Percentiles rank a stretch among this genome's conserved stretches.
These are phyloP conservation scores for Zaprionus ornatus DNA, from an alignment of 1,140 invertebrate genomes.

Conservation along the genomic window DNA sequence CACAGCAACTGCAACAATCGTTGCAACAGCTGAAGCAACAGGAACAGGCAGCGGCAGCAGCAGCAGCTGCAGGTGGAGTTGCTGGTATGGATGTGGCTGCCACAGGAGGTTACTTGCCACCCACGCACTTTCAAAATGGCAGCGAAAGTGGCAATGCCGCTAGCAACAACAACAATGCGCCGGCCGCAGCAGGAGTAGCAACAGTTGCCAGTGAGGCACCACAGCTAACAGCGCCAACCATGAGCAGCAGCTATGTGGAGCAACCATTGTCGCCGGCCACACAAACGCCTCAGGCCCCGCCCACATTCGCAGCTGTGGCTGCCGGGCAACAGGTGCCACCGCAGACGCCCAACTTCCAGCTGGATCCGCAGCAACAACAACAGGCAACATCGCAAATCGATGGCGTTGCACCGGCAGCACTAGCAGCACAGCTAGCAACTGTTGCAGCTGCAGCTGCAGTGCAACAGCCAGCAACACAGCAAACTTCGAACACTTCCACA, in stretches of 20 bases:
- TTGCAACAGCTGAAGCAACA: slow-evolving; percentile 76
- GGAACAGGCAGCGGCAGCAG: slow-evolving; percentile 57
- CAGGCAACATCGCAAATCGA: slow-evolving; percentile 69
- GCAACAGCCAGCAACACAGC: slow-evolving; percentile 33
- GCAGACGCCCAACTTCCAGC: slow-evolving; percentile 43
- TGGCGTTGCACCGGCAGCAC: slow-evolving; percentile 52
- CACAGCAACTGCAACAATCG: slow-evolving; percentile 76
- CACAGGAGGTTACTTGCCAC: slow-evolving; percentile 75
- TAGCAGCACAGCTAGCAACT: slow-evolving; percentile 14
- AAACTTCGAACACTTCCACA: slow-evolving; percentile 58
- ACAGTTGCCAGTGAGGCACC: slow-evolving; percentile 42
- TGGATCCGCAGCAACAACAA: slow-evolving; percentile 59
- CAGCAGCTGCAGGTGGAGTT: slow-evolving; percentile 3
- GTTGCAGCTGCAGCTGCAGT: slow-evolving; percentile 31
- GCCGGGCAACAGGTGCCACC: slow-evolving; percentile 44
- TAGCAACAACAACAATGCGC: slow-evolving; percentile 45
- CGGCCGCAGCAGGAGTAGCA: slow-evolving; percentile 12
- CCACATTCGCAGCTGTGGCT: slow-evolving; percentile 66
- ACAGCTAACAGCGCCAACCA: slow-evolving; percentile 27
- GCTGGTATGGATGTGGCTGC: slow-evolving; percentile 37
- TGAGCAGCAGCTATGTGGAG: slow-evolving; percentile 59
- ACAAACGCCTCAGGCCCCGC: slow-evolving; percentile 47
- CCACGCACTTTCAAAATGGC: slow-evolving; percentile 83
- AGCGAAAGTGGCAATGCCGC: slow-evolving; percentile 8
- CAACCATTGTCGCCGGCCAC: slow-evolving; percentile 60